These are phyloP conservation scores for Tenualosa thibaudeaui DNA, from an alignment of 2,797 vertebrate genomes.

Conservation along the genomic window DNA sequence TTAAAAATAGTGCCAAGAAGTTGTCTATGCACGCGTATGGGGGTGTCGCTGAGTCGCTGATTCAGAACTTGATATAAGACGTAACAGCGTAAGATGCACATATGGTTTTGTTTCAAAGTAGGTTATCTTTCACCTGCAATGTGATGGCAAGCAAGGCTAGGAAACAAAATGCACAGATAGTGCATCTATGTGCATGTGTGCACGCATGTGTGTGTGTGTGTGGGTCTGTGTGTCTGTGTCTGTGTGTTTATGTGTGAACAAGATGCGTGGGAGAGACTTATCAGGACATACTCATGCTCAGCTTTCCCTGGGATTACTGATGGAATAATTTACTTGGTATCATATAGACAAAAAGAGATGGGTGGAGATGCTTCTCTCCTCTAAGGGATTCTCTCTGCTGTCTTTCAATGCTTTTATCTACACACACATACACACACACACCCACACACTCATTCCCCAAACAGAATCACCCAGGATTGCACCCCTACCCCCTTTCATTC, in stretches of 20 bases:
- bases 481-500: conserved; percentile 65
- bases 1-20: conserved; percentile 1
- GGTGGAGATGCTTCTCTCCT: conserved; percentile 66
- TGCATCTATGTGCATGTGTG: neutral
- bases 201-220: neutral
- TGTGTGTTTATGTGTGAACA: conserved; percentile 62
- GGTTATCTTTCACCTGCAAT: neutral
- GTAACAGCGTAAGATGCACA: neutral
- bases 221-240: neutral
- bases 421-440: conserved; percentile 36
- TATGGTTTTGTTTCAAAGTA: neutral
- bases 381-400: conserved; percentile 71
- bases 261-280: conserved; percentile 79
- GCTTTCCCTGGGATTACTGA: conserved; percentile 78
- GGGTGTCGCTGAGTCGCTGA: too few relatives aligned
- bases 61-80: neutral
- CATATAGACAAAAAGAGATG: conserved; percentile 66
- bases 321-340: conserved; percentile 76
- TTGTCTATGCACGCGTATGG: neutral
- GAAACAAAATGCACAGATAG: neutral
- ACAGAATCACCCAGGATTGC: conserved; percentile 17
- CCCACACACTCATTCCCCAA: conserved; percentile 8
- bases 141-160: neutral
- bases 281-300: conserved; percentile 69
- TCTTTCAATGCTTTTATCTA: conserved; percentile 72